A percentile compares a stretch with the other conserved stretches of the same genome.
These are phyloP conservation scores for Hirtodrosophila confusa DNA, from an alignment of 2,888 invertebrate species.

Conservation along the genomic window DNA sequence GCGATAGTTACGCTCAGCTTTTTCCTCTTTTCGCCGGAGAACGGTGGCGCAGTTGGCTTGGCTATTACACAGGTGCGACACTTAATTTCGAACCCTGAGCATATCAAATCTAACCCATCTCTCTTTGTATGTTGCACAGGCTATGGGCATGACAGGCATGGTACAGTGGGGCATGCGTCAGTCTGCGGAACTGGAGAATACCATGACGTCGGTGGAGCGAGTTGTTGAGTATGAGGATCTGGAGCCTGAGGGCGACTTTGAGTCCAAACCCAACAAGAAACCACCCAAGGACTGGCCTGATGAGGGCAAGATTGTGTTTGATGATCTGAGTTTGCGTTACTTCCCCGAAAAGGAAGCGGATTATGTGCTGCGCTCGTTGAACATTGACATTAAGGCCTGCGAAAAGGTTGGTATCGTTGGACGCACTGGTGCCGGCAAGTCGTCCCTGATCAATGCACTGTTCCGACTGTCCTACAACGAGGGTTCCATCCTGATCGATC, in stretches of 20 bases:
- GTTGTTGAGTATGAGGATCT: conserved; percentile 88
- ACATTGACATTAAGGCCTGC: conserved; percentile 86
- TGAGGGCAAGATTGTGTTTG: conserved; percentile 88
- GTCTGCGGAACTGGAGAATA: conserved; percentile 94
- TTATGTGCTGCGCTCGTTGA: conserved; percentile 90
- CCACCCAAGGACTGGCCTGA: conserved; percentile 90
- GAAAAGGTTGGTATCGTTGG: conserved; percentile 90
- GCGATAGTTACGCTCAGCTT: conserved; percentile 93
- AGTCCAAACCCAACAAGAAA: conserved; percentile 87
- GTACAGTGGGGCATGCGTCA: conserved; percentile 94
- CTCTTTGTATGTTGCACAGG: conserved; percentile 84
- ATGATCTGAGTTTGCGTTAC: conserved; percentile 89
- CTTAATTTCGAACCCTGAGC: not conserved
- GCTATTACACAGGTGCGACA: conserved; percentile 87
- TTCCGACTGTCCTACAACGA: conserved; percentile 92
- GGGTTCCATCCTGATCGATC: conserved; percentile 93
- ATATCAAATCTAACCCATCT: too few relatives aligned
- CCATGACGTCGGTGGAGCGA: conserved; percentile 95
- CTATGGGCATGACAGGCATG: conserved; percentile 90
- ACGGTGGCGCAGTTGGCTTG: conserved; percentile 90
- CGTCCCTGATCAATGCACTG: conserved; percentile 88
- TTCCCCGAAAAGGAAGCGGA: conserved; percentile 87
- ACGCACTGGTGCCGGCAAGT: conserved; percentile 91
- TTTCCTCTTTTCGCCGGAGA: conserved; percentile 88
- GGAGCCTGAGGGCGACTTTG: conserved; percentile 86